phyloP scores from a whole-genome alignment of 1,140 invertebrate genomes.

The Drosophila santomea region DNA sequence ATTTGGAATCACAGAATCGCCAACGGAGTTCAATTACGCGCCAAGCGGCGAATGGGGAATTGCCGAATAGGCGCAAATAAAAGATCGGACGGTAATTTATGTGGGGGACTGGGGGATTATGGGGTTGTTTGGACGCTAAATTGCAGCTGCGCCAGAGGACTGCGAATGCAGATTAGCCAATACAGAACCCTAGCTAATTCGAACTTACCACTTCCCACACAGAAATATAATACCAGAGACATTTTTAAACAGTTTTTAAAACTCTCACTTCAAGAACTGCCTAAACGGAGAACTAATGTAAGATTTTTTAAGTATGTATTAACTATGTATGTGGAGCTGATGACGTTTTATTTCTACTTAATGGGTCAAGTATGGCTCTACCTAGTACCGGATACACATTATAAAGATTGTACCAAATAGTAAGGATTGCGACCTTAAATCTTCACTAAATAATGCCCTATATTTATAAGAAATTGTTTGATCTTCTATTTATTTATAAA shows the following conservation, averaged over 20 bases:
- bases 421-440: too few species aligned
- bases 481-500: too few species aligned
- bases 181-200: slow-evolving; percentile 3
- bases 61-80: slow-evolving; percentile 57
- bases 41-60: slow-evolving; percentile 42
- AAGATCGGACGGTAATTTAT: not conserved
- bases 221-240: not conserved
- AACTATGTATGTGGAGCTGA: slow-evolving; percentile 7
- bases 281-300: too few species aligned
- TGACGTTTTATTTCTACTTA: slow-evolving; percentile 2
- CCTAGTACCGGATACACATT: not conserved
- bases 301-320: not conserved
- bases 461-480: too few species aligned
- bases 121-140: slow-evolving; percentile 15
- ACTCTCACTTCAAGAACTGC: too few species aligned
- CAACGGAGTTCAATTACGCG: slow-evolving; percentile 69
- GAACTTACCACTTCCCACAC: not conserved
- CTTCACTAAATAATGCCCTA: not conserved
- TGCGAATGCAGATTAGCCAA: slow-evolving; percentile 11
- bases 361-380: slow-evolving; percentile 1
- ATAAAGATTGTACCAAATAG: slow-evolving; percentile 7
- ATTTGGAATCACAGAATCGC: slow-evolving; percentile 38
- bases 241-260: not conserved
- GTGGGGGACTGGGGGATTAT: slow-evolving; percentile 4
- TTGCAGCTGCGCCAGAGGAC: slow-evolving; percentile 36